Base-by-base conservation (phyloP, 2,888 invertebrate genomes). In the Noctuana brunneofusca region DNA sequence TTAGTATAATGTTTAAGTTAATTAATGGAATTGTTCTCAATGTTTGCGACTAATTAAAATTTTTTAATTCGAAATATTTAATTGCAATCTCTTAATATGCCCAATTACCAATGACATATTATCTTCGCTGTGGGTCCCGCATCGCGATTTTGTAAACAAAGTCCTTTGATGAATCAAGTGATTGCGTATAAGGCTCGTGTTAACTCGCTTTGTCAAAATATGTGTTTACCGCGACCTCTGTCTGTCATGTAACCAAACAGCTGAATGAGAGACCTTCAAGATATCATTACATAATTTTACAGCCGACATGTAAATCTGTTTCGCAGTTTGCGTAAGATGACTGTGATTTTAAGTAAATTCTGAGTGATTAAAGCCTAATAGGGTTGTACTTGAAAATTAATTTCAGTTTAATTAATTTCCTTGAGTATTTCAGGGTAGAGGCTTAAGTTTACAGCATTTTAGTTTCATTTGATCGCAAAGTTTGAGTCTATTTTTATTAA, bases 91-190 rank as follows among this genome's bases (percentile, higher is more conserved):
- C n/a, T 11, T 12, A 35, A 20, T n/a, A 20, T 8, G 20, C 43
- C 27, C 46, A 46, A 41, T 41, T 18, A 14, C 8, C 12, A 48
- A 14, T 35, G 57, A 35, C 35, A 24, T 11, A 8, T 16, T n/a
- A 18, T 38, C 50, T 46, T 35, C 46, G 46, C 22, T 30, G 59
- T 46, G 18, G 59, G 46, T 59, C 59, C 22, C 5, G 30, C 41
- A 9, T 53, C 53, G 59, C 2, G 38, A 35, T 46, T 53, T 53
- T 50, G 53, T 53, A 54, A 53, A 60, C 16, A 41, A 16, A 54
- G 22, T 54, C 54, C 54, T 60, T 46, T 54, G 46, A 60, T 54
- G 43, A 60, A 35, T 60, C 59, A 59, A 41, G 53, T 12, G 32
- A 27, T 12, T 16, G n/a, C 59, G 18, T 60, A 54, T 53, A 54